A percentile compares a stretch with the other conserved stretches of the same genome.
These are phyloP conservation scores for Hesperia comma DNA, from an alignment of 2,888 invertebrate species.

Conservation along the genomic window DNA sequence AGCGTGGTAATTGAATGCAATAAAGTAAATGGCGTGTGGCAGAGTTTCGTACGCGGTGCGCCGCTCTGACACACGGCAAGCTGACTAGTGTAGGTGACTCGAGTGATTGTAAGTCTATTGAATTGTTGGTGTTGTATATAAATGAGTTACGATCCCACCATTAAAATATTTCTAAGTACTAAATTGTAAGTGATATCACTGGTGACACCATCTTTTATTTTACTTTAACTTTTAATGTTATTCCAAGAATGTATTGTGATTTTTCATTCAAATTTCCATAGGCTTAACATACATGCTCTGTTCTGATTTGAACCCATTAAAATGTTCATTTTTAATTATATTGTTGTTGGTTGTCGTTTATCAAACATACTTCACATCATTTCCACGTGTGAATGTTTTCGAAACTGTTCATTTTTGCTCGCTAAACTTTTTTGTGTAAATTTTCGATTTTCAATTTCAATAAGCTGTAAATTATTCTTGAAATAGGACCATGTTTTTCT, in stretches of 20 bases:
- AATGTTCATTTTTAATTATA: slow-evolving; percentile 54
- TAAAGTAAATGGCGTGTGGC: slow-evolving; percentile 62
- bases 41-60: slow-evolving; percentile 52
- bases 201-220: slow-evolving; percentile 68
- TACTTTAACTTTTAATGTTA: slow-evolving; percentile 68
- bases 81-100: slow-evolving; percentile 78
- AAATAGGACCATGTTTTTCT: slow-evolving; percentile 38
- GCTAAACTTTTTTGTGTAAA: slow-evolving; percentile 44
- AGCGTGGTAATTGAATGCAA: slow-evolving; percentile 78
- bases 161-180: slow-evolving; percentile 81
- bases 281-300: slow-evolving; percentile 67
- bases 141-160: slow-evolving; percentile 83
- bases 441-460: slow-evolving; percentile 47
- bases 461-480: slow-evolving; percentile 48
- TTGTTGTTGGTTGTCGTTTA: slow-evolving; percentile 47
- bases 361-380: slow-evolving; percentile 42
- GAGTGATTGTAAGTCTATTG: slow-evolving; percentile 80
- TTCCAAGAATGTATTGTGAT: slow-evolving; percentile 81
- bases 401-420: slow-evolving; percentile 66
- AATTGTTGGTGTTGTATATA: slow-evolving; percentile 82
- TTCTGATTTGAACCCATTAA: slow-evolving; percentile 63
- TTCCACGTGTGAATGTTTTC: slow-evolving; percentile 46
- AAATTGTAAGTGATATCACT: slow-evolving; percentile 76
- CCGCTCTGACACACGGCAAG: slow-evolving; percentile 55
- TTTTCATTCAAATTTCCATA: slow-evolving; percentile 73